Evolutionary conservation across 2,113 vertebrate species (phyloP).

Genomic region (Percina caprodes): DNA sequence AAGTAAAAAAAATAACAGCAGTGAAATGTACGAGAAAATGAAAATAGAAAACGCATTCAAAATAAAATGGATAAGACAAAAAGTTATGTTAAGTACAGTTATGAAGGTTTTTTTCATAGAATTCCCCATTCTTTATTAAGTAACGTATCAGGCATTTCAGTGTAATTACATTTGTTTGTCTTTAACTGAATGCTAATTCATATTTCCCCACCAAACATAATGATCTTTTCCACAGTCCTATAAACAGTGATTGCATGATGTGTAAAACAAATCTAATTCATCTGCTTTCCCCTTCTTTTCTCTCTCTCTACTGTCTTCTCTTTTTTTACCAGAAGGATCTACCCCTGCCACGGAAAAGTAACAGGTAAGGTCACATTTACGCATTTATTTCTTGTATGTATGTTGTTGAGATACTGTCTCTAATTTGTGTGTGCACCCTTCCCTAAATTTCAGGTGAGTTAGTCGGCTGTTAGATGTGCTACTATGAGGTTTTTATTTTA

Average conservation of each 20-base stretch:
- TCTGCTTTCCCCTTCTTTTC: slow-evolving; percentile 2
- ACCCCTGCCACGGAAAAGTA: slow-evolving; percentile 80
- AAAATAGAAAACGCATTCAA: background rate
- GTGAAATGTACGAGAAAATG: background rate
- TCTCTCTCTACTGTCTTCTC: slow-evolving; percentile 21
- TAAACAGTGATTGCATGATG: background rate
- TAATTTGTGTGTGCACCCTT: background rate
- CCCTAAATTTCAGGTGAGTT: background rate
- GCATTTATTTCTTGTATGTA: background rate
- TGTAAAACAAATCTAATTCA: slow-evolving; percentile 26
- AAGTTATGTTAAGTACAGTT: background rate
- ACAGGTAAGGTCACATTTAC: slow-evolving; percentile 66
- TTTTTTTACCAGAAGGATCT: slow-evolving; percentile 78
- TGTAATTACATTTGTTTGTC: slow-evolving; percentile 20
- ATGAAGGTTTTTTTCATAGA: background rate
- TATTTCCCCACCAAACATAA: background rate
- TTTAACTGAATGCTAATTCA: slow-evolving; percentile 18
- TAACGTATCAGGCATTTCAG: slow-evolving; percentile 14
- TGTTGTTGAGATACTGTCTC: background rate
- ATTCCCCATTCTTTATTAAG: background rate
- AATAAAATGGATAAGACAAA: background rate
- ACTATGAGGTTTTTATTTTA: background rate
- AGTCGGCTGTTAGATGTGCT: background rate
- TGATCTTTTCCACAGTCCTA: background rate
- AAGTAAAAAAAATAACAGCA: background rate